These are phyloP conservation scores for Botia kubotai DNA, from an alignment of 2,797 vertebrate species.

Conservation along the genomic window DNA sequence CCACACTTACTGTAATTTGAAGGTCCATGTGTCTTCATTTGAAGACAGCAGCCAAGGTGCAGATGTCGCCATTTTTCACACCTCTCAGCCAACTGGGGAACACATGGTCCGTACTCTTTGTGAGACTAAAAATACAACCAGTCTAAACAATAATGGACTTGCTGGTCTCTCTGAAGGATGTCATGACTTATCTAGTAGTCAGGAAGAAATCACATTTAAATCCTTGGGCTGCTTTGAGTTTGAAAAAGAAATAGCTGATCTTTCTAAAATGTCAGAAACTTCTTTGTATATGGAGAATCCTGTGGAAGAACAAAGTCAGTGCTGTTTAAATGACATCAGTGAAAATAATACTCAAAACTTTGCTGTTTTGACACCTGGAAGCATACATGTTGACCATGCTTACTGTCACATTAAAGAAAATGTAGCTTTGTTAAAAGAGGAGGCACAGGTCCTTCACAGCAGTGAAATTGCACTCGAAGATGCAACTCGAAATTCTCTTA, in stretches of 20 bases:
- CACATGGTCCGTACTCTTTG: not conserved
- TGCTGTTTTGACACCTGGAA: conserved; percentile 26
- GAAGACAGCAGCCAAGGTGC: conserved; percentile 4
- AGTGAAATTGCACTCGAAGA: not conserved
- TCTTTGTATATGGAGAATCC: conserved; percentile 43
- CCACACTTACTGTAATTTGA: conserved; percentile 64
- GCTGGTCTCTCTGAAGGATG: not conserved
- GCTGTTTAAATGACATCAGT: not conserved
- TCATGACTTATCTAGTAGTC: not conserved
- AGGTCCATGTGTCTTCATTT: not conserved
- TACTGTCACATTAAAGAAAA: conserved; percentile 23
- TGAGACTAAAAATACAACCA: not conserved
- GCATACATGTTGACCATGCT: conserved; percentile 12
- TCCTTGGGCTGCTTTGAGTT: conserved; percentile 67
- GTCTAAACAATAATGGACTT: not conserved
- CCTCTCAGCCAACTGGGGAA: not conserved
- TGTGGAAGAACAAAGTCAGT: not conserved
- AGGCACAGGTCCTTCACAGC: not conserved
- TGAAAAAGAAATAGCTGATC: conserved; percentile 65
- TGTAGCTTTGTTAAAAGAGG: conserved; percentile 9
- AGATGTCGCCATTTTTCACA: not conserved
- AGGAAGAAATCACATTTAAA: conserved; percentile 65
- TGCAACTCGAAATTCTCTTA: not conserved
- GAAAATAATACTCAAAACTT: not conserved
- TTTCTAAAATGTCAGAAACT: conserved; percentile 40